Percentiles rank a stretch among this genome's conserved stretches.
These are phyloP conservation scores for Tyrannus savana DNA, from an alignment of 2,113 vertebrate species.

Conservation along the genomic window DNA sequence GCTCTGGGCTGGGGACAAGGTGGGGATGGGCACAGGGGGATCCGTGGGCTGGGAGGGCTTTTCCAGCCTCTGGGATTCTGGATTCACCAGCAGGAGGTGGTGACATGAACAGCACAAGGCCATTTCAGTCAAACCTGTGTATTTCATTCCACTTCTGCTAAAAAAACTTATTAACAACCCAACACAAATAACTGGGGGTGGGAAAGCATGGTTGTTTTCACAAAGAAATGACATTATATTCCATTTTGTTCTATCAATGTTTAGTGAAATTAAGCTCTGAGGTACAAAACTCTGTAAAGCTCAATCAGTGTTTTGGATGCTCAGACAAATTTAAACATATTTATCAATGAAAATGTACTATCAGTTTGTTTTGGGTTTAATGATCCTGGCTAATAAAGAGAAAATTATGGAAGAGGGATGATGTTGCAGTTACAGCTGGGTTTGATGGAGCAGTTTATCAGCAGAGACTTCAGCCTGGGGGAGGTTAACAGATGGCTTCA, in stretches of 20 bases:
- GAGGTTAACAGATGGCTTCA: not conserved
- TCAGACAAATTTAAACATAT: not conserved
- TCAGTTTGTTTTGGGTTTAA: not conserved
- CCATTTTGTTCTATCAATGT: not conserved
- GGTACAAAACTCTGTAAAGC: not conserved
- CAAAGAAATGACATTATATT: not conserved
- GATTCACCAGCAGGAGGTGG: not conserved
- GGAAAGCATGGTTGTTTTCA: not conserved
- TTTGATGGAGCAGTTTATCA: not conserved
- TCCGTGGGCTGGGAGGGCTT: not conserved
- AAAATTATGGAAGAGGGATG: fast-evolving
- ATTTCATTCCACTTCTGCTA: not conserved
- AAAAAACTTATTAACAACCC: not conserved
- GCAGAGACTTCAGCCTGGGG: not conserved
- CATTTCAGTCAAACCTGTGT: not conserved
- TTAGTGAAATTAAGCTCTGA: not conserved
- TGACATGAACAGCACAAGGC: not conserved
- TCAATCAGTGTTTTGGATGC: not conserved
- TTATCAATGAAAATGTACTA: not conserved
- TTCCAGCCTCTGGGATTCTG: fast-evolving
- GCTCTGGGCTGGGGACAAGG: not conserved
- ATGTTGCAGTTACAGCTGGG: not conserved
- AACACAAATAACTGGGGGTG: not conserved
- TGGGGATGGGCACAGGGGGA: not conserved
- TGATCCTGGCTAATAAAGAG: not conserved